Percentiles rank a stretch among this genome's conserved stretches.
Evolutionary conservation across 1,140 invertebrate genomes (phyloP).

Genomic region (Cryptotermes secundus): DNA sequence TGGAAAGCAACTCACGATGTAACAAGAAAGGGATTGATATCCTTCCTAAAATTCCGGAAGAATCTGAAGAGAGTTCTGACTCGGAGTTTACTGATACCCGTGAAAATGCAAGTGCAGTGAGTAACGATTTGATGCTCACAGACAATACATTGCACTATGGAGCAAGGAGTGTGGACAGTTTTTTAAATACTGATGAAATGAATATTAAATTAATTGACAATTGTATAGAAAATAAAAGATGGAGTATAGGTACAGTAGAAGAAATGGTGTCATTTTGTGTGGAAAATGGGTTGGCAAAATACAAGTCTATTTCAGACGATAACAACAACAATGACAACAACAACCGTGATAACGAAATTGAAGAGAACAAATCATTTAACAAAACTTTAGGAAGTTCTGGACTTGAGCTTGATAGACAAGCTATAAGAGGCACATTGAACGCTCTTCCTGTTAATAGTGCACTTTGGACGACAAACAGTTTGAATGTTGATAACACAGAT

Average conservation of each 20-base stretch:
- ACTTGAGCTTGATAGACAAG: not conserved
- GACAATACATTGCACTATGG: not conserved
- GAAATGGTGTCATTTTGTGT: not conserved
- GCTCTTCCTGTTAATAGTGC: not conserved
- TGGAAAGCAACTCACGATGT: not conserved
- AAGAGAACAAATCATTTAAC: too few species aligned
- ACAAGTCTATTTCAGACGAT: not conserved
- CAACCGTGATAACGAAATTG: too few species aligned
- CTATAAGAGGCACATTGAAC: not conserved
- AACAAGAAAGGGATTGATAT: not conserved
- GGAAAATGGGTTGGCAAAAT: not conserved
- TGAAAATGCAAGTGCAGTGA: not conserved
- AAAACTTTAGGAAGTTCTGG: too few species aligned
- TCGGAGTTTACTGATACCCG: not conserved
- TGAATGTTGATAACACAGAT: not conserved
- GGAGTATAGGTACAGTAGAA: not conserved
- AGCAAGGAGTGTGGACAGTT: not conserved
- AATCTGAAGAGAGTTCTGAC: not conserved
- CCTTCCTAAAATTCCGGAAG: not conserved
- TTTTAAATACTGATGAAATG: not conserved
- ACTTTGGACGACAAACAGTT: not conserved
- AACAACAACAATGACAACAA: too few species aligned
- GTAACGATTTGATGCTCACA: not conserved
- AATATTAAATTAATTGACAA: not conserved
- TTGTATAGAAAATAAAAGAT: not conserved